Percentiles rank a stretch among this genome's conserved stretches.
These are phyloP conservation scores for Noctua janthe DNA, from an alignment of 2,888 invertebrate species.

Conservation along the genomic window DNA sequence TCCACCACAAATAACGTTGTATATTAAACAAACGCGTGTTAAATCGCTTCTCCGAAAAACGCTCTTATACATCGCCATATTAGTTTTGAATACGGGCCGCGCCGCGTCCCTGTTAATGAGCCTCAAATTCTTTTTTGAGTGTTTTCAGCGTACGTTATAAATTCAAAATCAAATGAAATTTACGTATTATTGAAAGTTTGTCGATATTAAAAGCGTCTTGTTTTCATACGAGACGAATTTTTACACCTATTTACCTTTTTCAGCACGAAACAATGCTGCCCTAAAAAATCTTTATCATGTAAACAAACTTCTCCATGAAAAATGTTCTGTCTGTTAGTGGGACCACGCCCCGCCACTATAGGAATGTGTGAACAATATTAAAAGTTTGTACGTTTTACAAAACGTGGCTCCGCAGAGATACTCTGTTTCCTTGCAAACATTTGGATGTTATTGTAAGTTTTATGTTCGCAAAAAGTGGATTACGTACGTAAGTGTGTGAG, in stretches of 20 bases:
- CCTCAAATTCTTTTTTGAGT: no score
- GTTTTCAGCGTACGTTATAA: no score
- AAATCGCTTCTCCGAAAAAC: neutral
- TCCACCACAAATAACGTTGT: neutral
- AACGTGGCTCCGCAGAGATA: conserved; percentile 37
- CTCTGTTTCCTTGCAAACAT: conserved; percentile 38
- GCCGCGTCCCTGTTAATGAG: no score
- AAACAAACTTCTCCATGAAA: neutral
- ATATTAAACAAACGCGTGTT: neutral
- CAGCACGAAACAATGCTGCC: no score
- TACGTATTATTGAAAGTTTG: neutral
- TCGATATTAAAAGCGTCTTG: no score
- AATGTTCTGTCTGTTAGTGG: conserved; percentile 27
- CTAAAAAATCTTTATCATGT: neutral
- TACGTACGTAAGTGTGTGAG: neutral
- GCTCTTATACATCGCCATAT: neutral
- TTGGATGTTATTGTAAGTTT: conserved; percentile 51
- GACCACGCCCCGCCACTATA: conserved; percentile 29
- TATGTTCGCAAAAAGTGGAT: conserved; percentile 39
- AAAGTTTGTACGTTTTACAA: conserved; percentile 64
- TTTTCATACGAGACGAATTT: no score
- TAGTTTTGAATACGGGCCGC: no score
- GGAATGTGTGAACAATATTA: conserved; percentile 67
- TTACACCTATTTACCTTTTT: no score
- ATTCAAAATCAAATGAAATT: no score